Evolutionary conservation across 2,888 invertebrate genomes (phyloP).

Genomic region (Ornithoptera alexandrae): DNA sequence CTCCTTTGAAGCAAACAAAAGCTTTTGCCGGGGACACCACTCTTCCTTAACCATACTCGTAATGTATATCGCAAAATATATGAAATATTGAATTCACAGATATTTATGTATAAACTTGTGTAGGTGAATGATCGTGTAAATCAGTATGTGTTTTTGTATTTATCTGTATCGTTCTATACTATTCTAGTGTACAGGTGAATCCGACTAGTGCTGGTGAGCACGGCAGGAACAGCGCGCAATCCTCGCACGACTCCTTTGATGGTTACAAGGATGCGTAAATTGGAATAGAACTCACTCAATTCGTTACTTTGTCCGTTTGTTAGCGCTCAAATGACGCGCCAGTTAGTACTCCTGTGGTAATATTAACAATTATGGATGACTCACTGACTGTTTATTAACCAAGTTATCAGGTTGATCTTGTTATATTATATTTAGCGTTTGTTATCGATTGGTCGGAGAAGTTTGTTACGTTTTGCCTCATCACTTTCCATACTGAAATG

Average conservation of each 20-base stretch:
- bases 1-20: too few species aligned
- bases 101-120: too few species aligned
- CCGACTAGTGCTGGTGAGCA: too few species aligned
- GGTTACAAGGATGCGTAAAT: conserved; percentile 10
- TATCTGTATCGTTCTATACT: too few species aligned
- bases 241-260: conserved; percentile 1
- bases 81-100: too few species aligned
- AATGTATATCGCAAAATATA: too few species aligned
- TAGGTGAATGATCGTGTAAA: too few species aligned
- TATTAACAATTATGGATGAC: conserved; percentile 3
- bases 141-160: too few species aligned
- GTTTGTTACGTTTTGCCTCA: neutral
- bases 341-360: neutral
- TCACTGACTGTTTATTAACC: conserved; percentile 9
- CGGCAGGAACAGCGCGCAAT: too few species aligned
- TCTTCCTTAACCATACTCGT: too few species aligned
- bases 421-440: conserved; percentile 2
- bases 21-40: too few species aligned
- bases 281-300: conserved; percentile 13
- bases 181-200: too few species aligned
- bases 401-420: conserved; percentile 2
- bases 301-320: conserved; percentile 6
- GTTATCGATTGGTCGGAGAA: neutral
- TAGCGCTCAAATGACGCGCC: neutral
- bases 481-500: neutral